Evolutionary conservation across 1,140 invertebrate species (phyloP).

Genomic region (Oryzaephilus surinamensis): DNA sequence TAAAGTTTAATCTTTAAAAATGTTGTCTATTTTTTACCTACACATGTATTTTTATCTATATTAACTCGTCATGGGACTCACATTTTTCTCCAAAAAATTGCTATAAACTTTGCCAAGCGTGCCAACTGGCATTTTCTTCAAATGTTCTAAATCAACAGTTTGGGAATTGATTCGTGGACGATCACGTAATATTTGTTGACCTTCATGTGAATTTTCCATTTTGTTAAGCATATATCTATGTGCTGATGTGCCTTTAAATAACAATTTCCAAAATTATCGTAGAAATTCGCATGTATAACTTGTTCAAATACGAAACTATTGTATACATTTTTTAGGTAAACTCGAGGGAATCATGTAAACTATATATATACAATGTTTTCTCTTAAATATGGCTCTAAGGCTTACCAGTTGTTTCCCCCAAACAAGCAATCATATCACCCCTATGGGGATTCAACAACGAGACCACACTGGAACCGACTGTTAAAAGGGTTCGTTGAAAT

Average conservation of each 20-base stretch:
- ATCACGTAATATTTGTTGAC: slow-evolving; percentile 59
- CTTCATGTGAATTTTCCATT: slow-evolving; percentile 50
- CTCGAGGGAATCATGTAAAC: no score
- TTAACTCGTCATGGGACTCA: no score
- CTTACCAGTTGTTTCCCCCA: slow-evolving; percentile 82
- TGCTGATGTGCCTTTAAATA: slow-evolving; percentile 40
- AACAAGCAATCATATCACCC: slow-evolving; percentile 87
- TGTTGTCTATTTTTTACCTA: no score
- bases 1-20: no score
- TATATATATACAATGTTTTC: no score
- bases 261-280: slow-evolving; percentile 1
- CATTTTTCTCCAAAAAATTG: slow-evolving; percentile 70
- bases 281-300: no score
- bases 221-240: slow-evolving; percentile 53
- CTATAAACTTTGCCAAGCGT: slow-evolving; percentile 79
- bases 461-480: slow-evolving; percentile 67
- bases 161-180: slow-evolving; percentile 78
- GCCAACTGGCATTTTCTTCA: slow-evolving; percentile 60
- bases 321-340: no score
- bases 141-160: slow-evolving; percentile 64
- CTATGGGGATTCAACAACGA: slow-evolving; percentile 63
- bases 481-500: slow-evolving; percentile 66
- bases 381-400: no score
- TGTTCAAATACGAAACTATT: no score
- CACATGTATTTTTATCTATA: no score